These are phyloP conservation scores for Thryonomys swinderianus DNA, from an alignment of 2,113 vertebrate species.

Conservation along the genomic window DNA sequence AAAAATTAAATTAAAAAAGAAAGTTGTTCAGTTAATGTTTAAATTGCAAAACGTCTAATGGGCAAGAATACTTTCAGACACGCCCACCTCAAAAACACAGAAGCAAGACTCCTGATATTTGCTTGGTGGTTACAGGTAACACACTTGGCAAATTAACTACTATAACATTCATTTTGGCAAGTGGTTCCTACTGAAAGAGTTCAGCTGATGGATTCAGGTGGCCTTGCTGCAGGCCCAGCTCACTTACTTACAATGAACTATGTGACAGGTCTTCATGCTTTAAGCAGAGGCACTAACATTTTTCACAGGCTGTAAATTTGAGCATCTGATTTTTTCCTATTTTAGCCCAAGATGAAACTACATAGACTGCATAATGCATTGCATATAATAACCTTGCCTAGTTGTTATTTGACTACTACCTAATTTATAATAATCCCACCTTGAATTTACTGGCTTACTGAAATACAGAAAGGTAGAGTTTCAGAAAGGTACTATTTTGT, in stretches of 20 bases:
- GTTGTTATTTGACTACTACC: not conserved
- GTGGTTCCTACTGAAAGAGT: not conserved
- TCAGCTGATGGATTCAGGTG: not conserved
- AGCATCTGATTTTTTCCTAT: slow-evolving; percentile 6
- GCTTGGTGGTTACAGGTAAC: slow-evolving; percentile 13
- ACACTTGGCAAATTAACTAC: not conserved
- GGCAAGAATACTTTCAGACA: not conserved
- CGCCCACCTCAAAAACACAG: not conserved
- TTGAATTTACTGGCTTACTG: not conserved
- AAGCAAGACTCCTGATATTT: slow-evolving; percentile 20
- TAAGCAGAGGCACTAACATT: not conserved
- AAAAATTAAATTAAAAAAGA: too few relatives aligned
- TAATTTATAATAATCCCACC: not conserved
- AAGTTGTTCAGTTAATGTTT: slow-evolving; percentile 40
- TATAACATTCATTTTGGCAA: not conserved
- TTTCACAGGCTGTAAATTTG: not conserved
- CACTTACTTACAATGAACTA: not conserved
- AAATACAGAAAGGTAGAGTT: not conserved
- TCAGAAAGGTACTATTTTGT: not conserved
- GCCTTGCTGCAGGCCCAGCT: not conserved
- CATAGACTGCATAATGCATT: not conserved
- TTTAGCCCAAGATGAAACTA: not conserved
- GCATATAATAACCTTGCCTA: not conserved
- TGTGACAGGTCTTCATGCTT: not conserved
- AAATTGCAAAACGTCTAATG: slow-evolving; percentile 12